phyloP scores from a whole-genome alignment of 2,888 invertebrate genomes.

The Atethmia centrago region DNA sequence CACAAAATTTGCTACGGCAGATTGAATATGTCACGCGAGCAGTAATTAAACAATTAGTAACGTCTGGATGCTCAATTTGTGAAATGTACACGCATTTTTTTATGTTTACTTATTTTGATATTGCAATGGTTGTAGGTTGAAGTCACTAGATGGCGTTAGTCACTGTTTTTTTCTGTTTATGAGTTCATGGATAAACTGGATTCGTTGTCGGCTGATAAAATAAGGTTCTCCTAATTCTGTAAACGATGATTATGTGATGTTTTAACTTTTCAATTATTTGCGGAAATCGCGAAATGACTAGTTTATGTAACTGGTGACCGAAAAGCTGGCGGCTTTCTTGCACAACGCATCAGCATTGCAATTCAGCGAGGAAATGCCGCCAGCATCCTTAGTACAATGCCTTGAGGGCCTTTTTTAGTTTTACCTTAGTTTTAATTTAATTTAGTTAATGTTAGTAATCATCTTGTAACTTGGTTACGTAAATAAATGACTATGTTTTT shows the following conservation, averaged over 20 bases:
- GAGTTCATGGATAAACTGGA: background rate
- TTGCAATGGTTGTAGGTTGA: background rate
- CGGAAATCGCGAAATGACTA: no score
- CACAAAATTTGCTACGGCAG: constrained; percentile 58
- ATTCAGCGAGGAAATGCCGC: no score
- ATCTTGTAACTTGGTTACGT: no score
- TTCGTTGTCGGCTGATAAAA: background rate
- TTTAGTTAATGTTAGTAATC: no score
- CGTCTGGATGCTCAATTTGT: constrained; percentile 68
- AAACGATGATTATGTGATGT: background rate
- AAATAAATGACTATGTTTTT: no score
- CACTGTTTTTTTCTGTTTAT: background rate
- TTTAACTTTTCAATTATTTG: no score
- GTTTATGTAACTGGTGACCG: no score
- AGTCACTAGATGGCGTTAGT: constrained; percentile 9
- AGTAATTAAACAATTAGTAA: constrained; percentile 69
- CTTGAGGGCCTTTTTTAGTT: no score
- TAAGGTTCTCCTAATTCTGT: background rate
- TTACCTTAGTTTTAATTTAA: no score
- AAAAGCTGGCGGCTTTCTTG: no score
- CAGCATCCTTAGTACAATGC: no score
- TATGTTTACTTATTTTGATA: constrained; percentile 46
- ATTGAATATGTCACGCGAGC: constrained; percentile 68
- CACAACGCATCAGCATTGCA: no score
- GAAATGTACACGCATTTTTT: constrained; percentile 36